Percentiles rank a stretch among this genome's conserved stretches.
Evolutionary conservation across 2,888 invertebrate species (phyloP).

Genomic region (Allygus modestus): DNA sequence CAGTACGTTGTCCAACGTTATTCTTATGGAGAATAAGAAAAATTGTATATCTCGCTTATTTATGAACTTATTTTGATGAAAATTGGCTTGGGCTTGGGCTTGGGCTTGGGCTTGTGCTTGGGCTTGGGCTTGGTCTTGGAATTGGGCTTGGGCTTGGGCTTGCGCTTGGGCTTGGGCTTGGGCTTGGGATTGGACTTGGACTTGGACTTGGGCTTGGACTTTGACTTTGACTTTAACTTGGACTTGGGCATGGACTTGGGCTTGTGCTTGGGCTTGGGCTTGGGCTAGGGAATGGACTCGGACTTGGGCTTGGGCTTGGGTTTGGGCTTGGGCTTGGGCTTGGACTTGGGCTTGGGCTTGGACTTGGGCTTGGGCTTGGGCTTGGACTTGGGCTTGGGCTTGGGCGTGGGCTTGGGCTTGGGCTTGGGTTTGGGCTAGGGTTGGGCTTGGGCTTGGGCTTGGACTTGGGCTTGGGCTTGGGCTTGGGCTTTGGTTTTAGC

Average conservation of each 20-base stretch:
- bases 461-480: neutral
- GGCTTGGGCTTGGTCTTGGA: neutral
- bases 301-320: neutral
- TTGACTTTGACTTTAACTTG: too few relatives aligned
- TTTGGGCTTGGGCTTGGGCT: neutral
- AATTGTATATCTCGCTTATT: too few relatives aligned
- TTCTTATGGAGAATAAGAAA: too few relatives aligned
- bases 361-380: neutral
- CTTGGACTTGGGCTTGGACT: too few relatives aligned
- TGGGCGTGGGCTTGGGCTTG: neutral
- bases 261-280: too few relatives aligned
- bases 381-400: neutral
- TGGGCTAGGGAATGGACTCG: too few relatives aligned
- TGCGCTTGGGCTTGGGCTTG: neutral
- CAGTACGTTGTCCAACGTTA: too few relatives aligned
- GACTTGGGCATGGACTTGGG: too few relatives aligned
- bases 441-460: neutral
- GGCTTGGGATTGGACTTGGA: neutral
- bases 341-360: neutral
- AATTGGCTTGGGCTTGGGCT: too few relatives aligned
- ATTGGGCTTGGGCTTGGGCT: neutral
- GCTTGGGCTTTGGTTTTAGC: too few relatives aligned
- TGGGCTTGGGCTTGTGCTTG: too few relatives aligned
- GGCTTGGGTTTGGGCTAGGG: neutral
- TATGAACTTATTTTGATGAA: too few relatives aligned